A percentile compares a stretch with the other conserved stretches of the same genome.
Conservation (phyloP, 92 coral and sea anemone species). For the Anthopleura xanthogrammica region DNA sequence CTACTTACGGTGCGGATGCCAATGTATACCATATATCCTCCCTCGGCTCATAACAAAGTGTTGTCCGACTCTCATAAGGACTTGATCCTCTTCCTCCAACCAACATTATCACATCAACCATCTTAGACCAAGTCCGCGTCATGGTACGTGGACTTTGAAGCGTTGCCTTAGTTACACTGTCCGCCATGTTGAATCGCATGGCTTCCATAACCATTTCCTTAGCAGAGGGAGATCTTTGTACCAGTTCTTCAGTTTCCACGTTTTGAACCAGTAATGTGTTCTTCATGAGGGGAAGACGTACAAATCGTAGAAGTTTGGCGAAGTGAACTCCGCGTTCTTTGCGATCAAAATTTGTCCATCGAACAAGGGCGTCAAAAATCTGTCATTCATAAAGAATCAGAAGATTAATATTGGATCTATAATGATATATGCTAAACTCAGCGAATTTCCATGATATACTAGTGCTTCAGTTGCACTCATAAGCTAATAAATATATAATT, state of each 20-base stretch:
- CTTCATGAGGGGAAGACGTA: slow-evolving; percentile 65
- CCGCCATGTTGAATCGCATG: slow-evolving; percentile 53
- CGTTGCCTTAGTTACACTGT: slow-evolving; percentile 26
- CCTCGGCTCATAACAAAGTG: slow-evolving; percentile 71
- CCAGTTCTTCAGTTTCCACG: slow-evolving; percentile 62
- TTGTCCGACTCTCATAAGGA: slow-evolving; percentile 54
- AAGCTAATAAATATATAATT: not conserved
- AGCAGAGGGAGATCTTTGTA: slow-evolving; percentile 80
- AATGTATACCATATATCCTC: slow-evolving; percentile 59
- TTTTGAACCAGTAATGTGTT: slow-evolving; percentile 40
- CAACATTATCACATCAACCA: slow-evolving; percentile 74
- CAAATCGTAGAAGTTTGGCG: slow-evolving; percentile 72
- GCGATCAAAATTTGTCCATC: slow-evolving; percentile 73
- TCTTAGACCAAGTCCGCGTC: slow-evolving; percentile 61
- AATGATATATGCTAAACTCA: not conserved
- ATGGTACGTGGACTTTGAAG: slow-evolving; percentile 66
- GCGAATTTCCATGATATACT: not conserved
- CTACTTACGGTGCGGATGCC: slow-evolving; percentile 65
- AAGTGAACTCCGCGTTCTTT: slow-evolving; percentile 74
- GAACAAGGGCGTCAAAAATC: slow-evolving; percentile 71
- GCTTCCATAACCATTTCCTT: slow-evolving; percentile 83
- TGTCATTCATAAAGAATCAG: not conserved
- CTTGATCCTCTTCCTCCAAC: slow-evolving; percentile 67
- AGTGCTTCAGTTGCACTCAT: not conserved
- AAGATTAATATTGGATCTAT: no score